Percentiles rank a stretch among this genome's conserved stretches.
These are phyloP conservation scores for Drosophila murphyi DNA, from an alignment of 1,140 invertebrate species.

Conservation along the genomic window DNA sequence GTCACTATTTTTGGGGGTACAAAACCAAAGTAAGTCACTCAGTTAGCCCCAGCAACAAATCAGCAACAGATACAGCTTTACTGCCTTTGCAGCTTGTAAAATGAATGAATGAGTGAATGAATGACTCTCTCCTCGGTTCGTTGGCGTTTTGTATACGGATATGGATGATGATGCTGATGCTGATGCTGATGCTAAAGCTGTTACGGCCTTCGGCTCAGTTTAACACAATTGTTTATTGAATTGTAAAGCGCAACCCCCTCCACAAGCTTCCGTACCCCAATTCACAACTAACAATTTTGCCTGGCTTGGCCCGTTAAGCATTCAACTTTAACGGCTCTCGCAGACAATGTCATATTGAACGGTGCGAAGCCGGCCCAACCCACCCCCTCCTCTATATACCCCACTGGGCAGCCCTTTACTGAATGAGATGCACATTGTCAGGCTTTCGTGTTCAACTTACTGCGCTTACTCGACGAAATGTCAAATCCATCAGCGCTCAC, in stretches of 20 bases:
- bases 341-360: constrained; percentile 59
- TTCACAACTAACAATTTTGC: constrained; percentile 60
- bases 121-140: constrained; percentile 56
- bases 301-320: constrained; percentile 72
- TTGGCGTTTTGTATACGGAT: constrained; percentile 28
- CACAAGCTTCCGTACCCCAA: constrained; percentile 2
- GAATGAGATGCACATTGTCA: constrained; percentile 78
- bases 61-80: constrained; percentile 20
- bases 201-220: constrained; percentile 67
- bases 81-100: constrained; percentile 16
- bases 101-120: constrained; percentile 35
- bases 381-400: not conserved
- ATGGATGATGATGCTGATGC: not conserved
- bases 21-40: constrained; percentile 48
- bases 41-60: constrained; percentile 21
- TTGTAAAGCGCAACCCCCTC: constrained; percentile 63
- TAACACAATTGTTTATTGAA: constrained; percentile 83
- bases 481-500: constrained; percentile 83
- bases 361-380: not conserved
- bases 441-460: constrained; percentile 80
- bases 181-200: constrained; percentile 36
- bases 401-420: constrained; percentile 39
- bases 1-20: constrained; percentile 44
- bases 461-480: constrained; percentile 81
- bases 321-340: constrained; percentile 75